These are phyloP conservation scores for Drosophila niveifrons DNA, from an alignment of 2,888 invertebrate genomes.

Conservation along the genomic window DNA sequence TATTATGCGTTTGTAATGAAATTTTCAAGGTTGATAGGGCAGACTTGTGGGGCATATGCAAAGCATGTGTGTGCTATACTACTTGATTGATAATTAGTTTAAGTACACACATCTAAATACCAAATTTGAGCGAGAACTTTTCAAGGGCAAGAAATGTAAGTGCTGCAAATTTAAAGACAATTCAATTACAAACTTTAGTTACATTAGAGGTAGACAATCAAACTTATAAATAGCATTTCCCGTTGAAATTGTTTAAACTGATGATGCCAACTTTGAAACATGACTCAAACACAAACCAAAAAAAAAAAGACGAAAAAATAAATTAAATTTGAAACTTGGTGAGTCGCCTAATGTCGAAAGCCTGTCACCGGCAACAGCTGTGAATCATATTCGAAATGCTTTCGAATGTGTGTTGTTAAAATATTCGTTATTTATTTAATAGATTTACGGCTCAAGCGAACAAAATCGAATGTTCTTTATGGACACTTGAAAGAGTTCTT, in stretches of 20 bases:
- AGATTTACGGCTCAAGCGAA: not conserved
- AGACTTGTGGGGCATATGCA: not conserved
- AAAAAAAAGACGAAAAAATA: not conserved
- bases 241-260: not conserved
- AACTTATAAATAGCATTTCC: not conserved
- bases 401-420: conserved; percentile 7
- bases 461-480: conserved; percentile 12
- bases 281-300: conserved; percentile 16
- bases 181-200: not conserved
- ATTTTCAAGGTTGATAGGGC: not conserved
- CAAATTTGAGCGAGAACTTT: not conserved
- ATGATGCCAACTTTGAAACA: not conserved
- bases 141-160: no score
- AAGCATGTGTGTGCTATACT: not conserved
- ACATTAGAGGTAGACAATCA: not conserved
- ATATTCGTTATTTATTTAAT: conserved; percentile 5
- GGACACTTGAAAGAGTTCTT: conserved; percentile 2
- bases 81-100: not conserved
- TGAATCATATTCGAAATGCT: conserved; percentile 38
- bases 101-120: not conserved
- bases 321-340: conserved; percentile 5
- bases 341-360: not conserved
- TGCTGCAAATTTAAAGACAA: not conserved
- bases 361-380: conserved; percentile 3
- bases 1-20: not conserved